phyloP scores from a whole-genome alignment of 1,140 invertebrate genomes.

The Nilaparvata lugens region DNA sequence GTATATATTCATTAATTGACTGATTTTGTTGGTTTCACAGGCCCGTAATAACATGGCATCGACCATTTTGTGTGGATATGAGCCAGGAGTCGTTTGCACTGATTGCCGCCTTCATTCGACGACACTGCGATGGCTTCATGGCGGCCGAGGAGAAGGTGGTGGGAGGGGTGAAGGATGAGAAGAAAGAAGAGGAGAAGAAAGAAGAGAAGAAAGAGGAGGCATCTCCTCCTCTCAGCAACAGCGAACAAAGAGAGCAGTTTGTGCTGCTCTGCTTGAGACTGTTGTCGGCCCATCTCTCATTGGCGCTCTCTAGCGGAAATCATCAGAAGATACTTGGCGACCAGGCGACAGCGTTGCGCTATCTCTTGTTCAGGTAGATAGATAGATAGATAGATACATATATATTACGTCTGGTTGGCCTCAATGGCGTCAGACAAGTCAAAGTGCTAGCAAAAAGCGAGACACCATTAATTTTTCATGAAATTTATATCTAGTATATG shows the following conservation, averaged over 20 bases:
- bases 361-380: conserved; percentile 42
- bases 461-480: too few species aligned
- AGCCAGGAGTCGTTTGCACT: conserved; percentile 49
- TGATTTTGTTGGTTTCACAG: conserved; percentile 25
- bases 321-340: conserved; percentile 40
- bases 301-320: conserved; percentile 43
- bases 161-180: too few species aligned
- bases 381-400: too few species aligned
- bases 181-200: too few species aligned
- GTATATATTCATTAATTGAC: too few species aligned
- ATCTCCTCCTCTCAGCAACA: conserved; percentile 13
- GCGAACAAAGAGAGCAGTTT: conserved; percentile 39
- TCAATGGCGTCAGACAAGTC: too few species aligned
- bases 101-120: conserved; percentile 47
- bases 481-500: too few species aligned
- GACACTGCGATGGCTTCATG: conserved; percentile 37
- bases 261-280: conserved; percentile 47
- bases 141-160: too few species aligned
- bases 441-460: too few species aligned
- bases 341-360: conserved; percentile 45
- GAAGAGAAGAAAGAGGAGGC: too few species aligned
- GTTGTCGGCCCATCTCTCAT: conserved; percentile 47
- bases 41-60: conserved; percentile 45
- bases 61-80: conserved; percentile 53
- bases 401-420: too few species aligned